These are phyloP conservation scores for Drosophila affinis DNA, from an alignment of 2,888 invertebrate genomes.

Conservation along the genomic window DNA sequence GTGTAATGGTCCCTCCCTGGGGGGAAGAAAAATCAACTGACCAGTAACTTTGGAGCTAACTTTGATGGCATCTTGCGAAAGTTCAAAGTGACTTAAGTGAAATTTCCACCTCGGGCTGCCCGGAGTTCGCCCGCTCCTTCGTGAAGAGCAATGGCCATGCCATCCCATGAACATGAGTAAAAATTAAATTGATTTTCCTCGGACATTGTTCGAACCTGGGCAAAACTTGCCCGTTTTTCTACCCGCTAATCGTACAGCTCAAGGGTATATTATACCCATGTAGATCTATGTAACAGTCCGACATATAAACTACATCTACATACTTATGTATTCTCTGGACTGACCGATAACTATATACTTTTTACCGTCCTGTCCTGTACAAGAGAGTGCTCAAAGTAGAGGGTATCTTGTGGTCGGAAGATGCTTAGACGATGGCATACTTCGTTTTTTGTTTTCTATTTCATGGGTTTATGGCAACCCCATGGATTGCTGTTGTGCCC, in stretches of 20 bases:
- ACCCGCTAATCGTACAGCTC: background rate
- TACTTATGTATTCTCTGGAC: too few species aligned
- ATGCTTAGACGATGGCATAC: background rate
- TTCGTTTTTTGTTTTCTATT: constrained; percentile 38
- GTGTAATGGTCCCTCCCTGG: constrained; percentile 62
- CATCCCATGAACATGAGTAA: constrained; percentile 60
- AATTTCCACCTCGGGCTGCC: constrained; percentile 59
- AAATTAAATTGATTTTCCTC: constrained; percentile 75
- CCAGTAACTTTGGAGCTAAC: constrained; percentile 53
- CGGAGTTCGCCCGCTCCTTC: constrained; percentile 14
- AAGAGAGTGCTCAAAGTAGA: too few species aligned
- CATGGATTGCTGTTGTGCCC: constrained; percentile 3
- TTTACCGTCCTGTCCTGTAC: too few species aligned
- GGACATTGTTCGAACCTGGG: constrained; percentile 58
- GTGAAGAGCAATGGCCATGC: constrained; percentile 3
- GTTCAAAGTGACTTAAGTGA: constrained; percentile 77
- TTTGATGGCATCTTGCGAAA: constrained; percentile 63
- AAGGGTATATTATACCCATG: background rate
- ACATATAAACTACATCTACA: too few species aligned
- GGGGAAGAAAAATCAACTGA: constrained; percentile 50
- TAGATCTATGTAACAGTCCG: too few species aligned
- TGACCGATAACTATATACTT: too few species aligned
- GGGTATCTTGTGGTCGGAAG: background rate
- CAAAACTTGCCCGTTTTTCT: constrained; percentile 41
- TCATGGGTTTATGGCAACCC: constrained; percentile 35